Percentiles rank a stretch among this genome's conserved stretches.
phyloP scores from a whole-genome alignment of 1,140 invertebrate species.

The Apis florea region DNA sequence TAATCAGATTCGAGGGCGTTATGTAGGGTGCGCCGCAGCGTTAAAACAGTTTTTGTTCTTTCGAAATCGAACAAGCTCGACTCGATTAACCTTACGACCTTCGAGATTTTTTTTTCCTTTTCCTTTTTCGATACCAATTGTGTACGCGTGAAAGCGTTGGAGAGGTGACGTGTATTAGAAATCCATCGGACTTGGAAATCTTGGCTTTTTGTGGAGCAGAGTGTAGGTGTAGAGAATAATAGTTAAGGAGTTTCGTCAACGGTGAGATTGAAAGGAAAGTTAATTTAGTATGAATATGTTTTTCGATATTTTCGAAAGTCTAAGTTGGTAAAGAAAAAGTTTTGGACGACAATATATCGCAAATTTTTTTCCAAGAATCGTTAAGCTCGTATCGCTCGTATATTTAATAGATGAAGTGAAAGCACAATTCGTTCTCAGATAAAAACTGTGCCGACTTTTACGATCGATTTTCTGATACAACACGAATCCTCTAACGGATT shows the following conservation, averaged over 20 bases:
- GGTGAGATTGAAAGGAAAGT: no score
- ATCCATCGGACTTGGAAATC: no score
- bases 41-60: constrained; percentile 8
- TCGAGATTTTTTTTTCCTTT: not conserved
- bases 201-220: no score
- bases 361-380: no score
- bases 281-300: no score
- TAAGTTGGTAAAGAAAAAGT: no score
- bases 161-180: not conserved
- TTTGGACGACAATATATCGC: no score
- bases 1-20: constrained; percentile 11
- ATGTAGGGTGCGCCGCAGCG: constrained; percentile 1
- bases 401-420: not conserved
- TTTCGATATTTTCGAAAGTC: no score
- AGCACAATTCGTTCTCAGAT: not conserved
- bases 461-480: not conserved
- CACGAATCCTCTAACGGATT: not conserved
- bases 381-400: no score
- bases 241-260: no score
- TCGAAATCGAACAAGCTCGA: not conserved
- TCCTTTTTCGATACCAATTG: no score
- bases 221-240: no score
- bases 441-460: not conserved
- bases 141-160: not conserved
- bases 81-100: constrained; percentile 19